Percentiles rank a stretch among this genome's conserved stretches.
Conservation (phyloP, 1,140 invertebrate species). For the Rhopalosiphum maidis region DNA sequence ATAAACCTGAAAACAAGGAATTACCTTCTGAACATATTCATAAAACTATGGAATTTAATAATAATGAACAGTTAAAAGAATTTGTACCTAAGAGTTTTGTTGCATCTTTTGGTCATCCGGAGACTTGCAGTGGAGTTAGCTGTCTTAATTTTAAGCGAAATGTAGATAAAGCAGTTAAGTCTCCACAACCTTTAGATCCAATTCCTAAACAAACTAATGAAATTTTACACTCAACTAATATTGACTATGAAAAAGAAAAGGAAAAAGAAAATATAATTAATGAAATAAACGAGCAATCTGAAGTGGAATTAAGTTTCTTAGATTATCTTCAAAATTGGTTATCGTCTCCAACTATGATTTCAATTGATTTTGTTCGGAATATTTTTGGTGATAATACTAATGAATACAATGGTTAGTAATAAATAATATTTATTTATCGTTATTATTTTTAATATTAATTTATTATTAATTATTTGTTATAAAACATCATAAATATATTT, state of each 20-base stretch:
- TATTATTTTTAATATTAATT: too few relatives aligned
- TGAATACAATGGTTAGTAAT: constrained; percentile 12
- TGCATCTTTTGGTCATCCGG: constrained; percentile 41
- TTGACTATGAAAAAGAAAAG: background rate
- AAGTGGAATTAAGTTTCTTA: background rate
- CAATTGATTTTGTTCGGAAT: constrained; percentile 14
- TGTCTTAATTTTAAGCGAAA: constrained; percentile 43
- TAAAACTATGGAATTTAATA: background rate
- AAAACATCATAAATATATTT: too few relatives aligned
- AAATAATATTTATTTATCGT: background rate
- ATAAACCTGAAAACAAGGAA: background rate
- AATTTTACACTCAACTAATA: background rate
- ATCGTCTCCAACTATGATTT: constrained; percentile 19
- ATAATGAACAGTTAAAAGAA: constrained; percentile 23
- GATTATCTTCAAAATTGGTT: constrained; percentile 30
- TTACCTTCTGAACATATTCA: background rate
- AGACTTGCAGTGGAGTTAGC: constrained; percentile 23
- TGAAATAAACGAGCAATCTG: background rate
- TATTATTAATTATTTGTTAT: too few relatives aligned
- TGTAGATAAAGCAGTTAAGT: background rate
- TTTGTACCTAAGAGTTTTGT: constrained; percentile 39
- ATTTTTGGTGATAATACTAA: constrained; percentile 15
- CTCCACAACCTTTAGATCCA: background rate
- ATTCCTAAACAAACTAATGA: background rate
- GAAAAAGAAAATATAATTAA: background rate